These are phyloP conservation scores for Rhaphigaster nebulosa DNA, from an alignment of 2,888 invertebrate species.

Conservation along the genomic window DNA sequence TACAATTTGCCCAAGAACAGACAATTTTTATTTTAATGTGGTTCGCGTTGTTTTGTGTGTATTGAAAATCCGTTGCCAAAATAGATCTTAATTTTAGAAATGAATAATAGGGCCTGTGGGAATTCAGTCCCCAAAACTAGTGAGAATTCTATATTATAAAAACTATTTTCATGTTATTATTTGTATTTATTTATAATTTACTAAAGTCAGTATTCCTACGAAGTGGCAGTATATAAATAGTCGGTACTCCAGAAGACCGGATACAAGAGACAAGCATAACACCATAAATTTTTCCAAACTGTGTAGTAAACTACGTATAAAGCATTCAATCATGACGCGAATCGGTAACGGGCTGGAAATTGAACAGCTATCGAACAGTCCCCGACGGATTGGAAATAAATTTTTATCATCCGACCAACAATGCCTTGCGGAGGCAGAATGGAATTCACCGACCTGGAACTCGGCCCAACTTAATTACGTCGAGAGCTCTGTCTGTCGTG, in stretches of 20 bases:
- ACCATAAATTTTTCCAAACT: neutral
- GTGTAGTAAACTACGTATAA: neutral
- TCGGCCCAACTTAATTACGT: slow-evolving; percentile 8
- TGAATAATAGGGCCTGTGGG: too few species aligned
- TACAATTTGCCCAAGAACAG: too few species aligned
- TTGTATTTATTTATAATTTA: too few species aligned
- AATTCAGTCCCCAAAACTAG: too few species aligned
- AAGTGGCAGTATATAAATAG: neutral
- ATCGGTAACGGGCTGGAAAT: neutral
- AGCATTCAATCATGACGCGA: neutral
- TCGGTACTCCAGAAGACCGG: neutral
- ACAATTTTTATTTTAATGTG: too few species aligned
- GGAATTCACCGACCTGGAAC: neutral
- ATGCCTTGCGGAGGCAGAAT: neutral
- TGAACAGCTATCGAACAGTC: neutral
- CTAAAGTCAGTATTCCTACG: too few species aligned
- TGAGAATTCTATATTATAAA: too few species aligned
- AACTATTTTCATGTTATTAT: too few species aligned
- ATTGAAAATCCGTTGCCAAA: too few species aligned
- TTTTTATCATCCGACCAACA: neutral
- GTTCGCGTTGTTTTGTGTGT: too few species aligned
- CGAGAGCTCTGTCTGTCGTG: neutral
- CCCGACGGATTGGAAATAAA: neutral
- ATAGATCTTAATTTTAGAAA: too few species aligned
- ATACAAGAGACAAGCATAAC: neutral